Evolutionary conservation across 1,140 invertebrate genomes (phyloP), one percentile per base, ranked within the genome.

Genomic region (Pogonomyrmex californicus): DNA sequence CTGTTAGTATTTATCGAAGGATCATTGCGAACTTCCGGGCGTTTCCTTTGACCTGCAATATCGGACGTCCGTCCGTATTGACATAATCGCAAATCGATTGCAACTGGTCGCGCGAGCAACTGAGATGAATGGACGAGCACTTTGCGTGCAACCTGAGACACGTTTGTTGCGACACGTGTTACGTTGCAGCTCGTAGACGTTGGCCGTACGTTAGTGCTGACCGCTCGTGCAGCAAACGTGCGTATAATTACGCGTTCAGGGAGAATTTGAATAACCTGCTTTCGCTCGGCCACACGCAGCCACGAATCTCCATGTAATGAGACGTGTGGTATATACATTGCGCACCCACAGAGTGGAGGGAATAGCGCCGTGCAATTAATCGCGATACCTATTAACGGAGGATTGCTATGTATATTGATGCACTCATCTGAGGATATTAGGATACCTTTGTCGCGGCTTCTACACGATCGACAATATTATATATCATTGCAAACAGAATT

Each of bases 251-350:
- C 87, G 85, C 77, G n/a, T 89, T 90, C 38, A 49, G 49, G 44
- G 81, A 85, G 71, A 90, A 90, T 90, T 78, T 88, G 76, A 89
- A 88, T 89, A 90, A 86, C 85, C 87, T 81, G 76, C 38, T 81
- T 62, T 65, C 58, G 44, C 36, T 17, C 66, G 85, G 62, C 58
- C 77, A 33, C 73, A 60, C 41, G 49, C 30, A 75, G 56, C 65
- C 56, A 51, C 70, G 76, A 85, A 65, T 85, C 36, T 85, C 12
- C 9, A 49, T 58, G 12, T 62, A 71, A 76, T 87, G 71, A 58
- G 78, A 54, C 10, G 30, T 23, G 33, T 76, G 76, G 41, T 49
- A 44, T 71, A 66, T 47, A 41, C 47, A 33, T 14, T 44, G 23
- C 38, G 14, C 51, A 5, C 2, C 66, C 30, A 73, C 66, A 36